Conservation (phyloP, 2,888 invertebrate genomes). For the Cryptocheilus praepositus region DNA sequence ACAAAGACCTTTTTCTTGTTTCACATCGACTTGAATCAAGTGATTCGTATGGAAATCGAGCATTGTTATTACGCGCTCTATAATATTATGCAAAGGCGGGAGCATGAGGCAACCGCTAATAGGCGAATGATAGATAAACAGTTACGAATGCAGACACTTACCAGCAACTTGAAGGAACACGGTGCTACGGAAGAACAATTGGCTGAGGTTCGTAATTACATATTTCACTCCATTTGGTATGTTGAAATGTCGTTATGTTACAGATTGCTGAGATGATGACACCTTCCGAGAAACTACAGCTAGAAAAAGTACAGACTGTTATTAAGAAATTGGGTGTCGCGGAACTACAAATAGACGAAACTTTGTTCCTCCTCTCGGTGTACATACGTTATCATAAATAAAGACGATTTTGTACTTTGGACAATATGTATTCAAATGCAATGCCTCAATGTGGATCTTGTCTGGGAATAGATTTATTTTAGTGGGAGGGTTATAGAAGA, state of each 20-base stretch:
- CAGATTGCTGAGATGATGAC: conserved; percentile 91
- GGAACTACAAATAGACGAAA: conserved; percentile 88
- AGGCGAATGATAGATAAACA: conserved; percentile 91
- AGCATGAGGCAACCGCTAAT: conserved; percentile 81
- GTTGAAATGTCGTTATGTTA: conserved; percentile 51
- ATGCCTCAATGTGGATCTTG: too few relatives aligned
- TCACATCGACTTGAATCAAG: conserved; percentile 82
- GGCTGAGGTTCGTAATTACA: conserved; percentile 80
- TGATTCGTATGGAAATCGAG: conserved; percentile 83
- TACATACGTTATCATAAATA: conserved; percentile 79
- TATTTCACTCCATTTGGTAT: conserved; percentile 8
- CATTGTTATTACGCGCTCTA: conserved; percentile 83
- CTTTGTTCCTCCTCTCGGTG: conserved; percentile 88
- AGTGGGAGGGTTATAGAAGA: neutral
- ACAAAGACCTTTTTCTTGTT: conserved; percentile 89
- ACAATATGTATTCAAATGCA: too few relatives aligned
- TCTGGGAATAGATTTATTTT: too few relatives aligned
- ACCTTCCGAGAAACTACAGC: conserved; percentile 86
- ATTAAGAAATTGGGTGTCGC: conserved; percentile 86
- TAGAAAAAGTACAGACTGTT: conserved; percentile 84
- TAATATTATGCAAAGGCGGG: conserved; percentile 82
- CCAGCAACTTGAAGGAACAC: conserved; percentile 86
- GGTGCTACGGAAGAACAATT: conserved; percentile 87
- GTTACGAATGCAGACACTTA: conserved; percentile 88
- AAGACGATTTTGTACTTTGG: conserved; percentile 10